Evolutionary conservation across 2,797 vertebrate genomes (phyloP).

Genomic region (Alectoris magna): DNA sequence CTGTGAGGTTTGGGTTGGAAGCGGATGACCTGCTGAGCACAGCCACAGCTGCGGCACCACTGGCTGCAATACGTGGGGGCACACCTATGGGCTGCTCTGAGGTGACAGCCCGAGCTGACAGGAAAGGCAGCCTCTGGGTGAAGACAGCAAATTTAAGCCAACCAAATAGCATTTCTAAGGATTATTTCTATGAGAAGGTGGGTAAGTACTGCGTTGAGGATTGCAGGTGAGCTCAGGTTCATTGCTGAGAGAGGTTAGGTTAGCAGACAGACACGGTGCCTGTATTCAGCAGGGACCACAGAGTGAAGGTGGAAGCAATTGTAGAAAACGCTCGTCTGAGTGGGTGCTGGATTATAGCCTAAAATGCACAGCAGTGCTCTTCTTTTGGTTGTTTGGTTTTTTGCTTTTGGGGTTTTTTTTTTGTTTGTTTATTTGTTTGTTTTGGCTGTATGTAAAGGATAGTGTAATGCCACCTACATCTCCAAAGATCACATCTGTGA

Average conservation of each 20-base stretch:
- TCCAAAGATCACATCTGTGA: neutral
- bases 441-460: neutral
- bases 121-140: neutral
- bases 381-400: neutral
- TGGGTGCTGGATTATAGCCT: neutral
- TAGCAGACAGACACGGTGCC: neutral
- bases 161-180: neutral
- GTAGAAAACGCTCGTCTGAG: neutral
- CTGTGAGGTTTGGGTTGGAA: too few relatives aligned
- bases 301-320: accelerated
- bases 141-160: neutral
- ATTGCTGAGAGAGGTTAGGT: neutral
- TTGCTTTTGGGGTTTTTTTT: neutral
- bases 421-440: neutral
- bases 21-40: too few relatives aligned
- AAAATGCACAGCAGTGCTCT: neutral
- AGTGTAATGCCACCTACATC: accelerated
- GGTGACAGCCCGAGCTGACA: neutral
- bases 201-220: accelerated
- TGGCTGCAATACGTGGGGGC: too few relatives aligned
- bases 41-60: too few relatives aligned
- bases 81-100: neutral
- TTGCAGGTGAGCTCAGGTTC: neutral
- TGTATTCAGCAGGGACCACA: neutral
- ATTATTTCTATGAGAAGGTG: neutral